Base-by-base conservation (phyloP, 2,113 vertebrate genomes). In the Falcunculus frontatus region DNA sequence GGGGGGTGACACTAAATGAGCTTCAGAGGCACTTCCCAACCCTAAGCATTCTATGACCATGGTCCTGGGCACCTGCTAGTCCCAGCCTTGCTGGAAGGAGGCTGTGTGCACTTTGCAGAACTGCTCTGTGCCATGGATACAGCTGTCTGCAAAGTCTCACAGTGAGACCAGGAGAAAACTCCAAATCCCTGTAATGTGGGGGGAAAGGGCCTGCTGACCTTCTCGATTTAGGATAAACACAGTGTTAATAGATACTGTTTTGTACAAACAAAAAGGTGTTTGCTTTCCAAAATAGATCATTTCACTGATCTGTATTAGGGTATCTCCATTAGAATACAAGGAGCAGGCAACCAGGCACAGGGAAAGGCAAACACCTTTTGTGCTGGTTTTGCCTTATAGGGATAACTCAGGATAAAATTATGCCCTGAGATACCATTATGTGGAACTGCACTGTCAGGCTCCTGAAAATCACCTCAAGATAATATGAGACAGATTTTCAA, bases 91-190 rank as follows among this genome's bases (percentile, higher is more conserved):
- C 70, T 83, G 55, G 20, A 60, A 84, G 32, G 44, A 47, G n/a
- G 7, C 11, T 60, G 18, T 26, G 41, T 30, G 25, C 32, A 3
- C 39, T 33, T 35, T 68, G 49, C 49, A 47, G 60, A 79, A 8
- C 52, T 67, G 18, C 29, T 52, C 16, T 44, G n/a, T 15, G 15
- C 41, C 27, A 22, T 0, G 0, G 29, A 9, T 44, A 9, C 3
- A 1, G 30, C 4, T 69, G 30, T 47, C 30, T 7, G 1, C 41
- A 37, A 37, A 50, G 44, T 57, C 55, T 84, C 37, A 57, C 5
- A 15, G n/a, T 13, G 22, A 53, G 22, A 56, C 7, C 23, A 16
- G n/a, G 27, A 77, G 37, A 73, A 83, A 88, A 80, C 8, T 65
- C 10, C 0, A 11, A 69, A 86, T 57, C 19, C 8, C 7, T 56